Conservation (phyloP, 2,797 vertebrate genomes). For the Acrossocheilus fasciatus region DNA sequence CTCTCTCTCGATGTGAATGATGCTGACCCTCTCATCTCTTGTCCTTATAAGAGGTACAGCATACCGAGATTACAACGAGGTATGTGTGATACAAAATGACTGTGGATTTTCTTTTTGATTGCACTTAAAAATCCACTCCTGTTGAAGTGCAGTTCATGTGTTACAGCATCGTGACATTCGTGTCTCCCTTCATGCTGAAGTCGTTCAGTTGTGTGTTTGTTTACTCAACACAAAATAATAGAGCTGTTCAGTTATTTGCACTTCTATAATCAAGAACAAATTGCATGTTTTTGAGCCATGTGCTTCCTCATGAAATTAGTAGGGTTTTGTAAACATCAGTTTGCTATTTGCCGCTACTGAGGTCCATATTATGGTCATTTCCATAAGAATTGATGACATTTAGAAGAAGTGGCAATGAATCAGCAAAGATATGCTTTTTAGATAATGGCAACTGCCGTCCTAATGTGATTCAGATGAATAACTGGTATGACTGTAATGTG, state of each 20-base stretch:
- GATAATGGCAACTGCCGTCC: not conserved
- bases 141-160: not conserved
- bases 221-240: not conserved
- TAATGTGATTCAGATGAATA: not conserved
- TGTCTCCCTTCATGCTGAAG: not conserved
- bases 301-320: not conserved
- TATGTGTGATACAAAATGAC: too few species aligned
- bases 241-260: not conserved
- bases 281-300: not conserved
- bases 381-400: not conserved
- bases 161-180: too few species aligned
- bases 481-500: not conserved
- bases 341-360: not conserved
- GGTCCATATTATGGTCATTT: not conserved
- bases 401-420: not conserved
- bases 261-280: not conserved
- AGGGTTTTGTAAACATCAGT: not conserved
- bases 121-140: not conserved
- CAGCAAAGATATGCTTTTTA: not conserved
- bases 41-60: not conserved
- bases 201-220: not conserved
- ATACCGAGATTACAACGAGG: not conserved
- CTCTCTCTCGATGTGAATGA: slow-evolving; percentile 8
- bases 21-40: not conserved
- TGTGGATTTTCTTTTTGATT: not conserved